Percentiles rank a stretch among this genome's conserved stretches.
Evolutionary conservation across 2,113 vertebrate species (phyloP).

Genomic region (Chamaetylas fuelleborni): DNA sequence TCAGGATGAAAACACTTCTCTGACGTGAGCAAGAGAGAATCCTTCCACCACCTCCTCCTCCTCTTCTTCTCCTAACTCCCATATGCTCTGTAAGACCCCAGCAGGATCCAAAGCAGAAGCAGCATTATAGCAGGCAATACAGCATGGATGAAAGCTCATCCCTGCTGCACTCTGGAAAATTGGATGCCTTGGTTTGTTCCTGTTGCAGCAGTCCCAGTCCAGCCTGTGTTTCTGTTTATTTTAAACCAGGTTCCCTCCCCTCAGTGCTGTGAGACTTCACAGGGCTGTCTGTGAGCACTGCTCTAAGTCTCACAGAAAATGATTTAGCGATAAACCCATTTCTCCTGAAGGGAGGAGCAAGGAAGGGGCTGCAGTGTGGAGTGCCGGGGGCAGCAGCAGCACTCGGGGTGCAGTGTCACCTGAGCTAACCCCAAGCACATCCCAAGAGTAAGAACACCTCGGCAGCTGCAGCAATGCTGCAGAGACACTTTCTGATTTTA

Average conservation of each 20-base stretch:
- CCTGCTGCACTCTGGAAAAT: not conserved
- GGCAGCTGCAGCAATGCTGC: not conserved
- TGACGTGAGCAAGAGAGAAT: not conserved
- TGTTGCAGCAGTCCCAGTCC: not conserved
- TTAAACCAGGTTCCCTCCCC: not conserved
- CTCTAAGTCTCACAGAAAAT: not conserved
- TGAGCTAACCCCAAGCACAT: not conserved
- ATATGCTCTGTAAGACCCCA: not conserved
- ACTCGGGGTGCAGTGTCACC: too few species aligned
- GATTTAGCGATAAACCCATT: not conserved
- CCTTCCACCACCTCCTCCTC: not conserved
- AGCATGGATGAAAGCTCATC: not conserved
- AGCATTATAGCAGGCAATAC: accelerated
- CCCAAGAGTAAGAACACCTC: not conserved
- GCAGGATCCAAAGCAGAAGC: not conserved
- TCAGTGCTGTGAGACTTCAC: not conserved
- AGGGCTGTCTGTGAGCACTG: accelerated
- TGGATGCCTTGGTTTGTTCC: not conserved
- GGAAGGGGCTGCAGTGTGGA: not conserved
- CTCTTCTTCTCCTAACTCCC: not conserved
- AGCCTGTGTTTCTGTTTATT: not conserved
- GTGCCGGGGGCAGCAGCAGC: not conserved
- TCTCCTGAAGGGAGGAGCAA: not conserved
- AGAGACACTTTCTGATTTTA: not conserved
- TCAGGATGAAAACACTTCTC: not conserved